phyloP scores from a whole-genome alignment of 2,797 vertebrate species.

The Acipenser ruthenus region DNA sequence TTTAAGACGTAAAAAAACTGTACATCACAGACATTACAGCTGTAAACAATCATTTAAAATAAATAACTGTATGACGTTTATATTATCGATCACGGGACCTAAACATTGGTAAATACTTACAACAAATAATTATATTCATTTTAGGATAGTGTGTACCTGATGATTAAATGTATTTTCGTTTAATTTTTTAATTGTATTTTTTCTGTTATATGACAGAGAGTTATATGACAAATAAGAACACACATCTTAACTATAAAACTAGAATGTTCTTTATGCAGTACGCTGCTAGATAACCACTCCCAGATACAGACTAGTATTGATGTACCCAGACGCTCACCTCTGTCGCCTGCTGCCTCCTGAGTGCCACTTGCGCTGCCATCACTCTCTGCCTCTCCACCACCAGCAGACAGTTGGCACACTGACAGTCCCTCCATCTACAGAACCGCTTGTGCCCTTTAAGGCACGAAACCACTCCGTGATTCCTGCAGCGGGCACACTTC shows the following conservation, averaged over 20 bases:
- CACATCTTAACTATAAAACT: not conserved
- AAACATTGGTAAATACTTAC: no score
- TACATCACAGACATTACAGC: no score
- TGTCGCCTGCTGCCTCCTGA: constrained; percentile 90
- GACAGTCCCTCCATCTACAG: constrained; percentile 96
- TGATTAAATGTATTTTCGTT: no score
- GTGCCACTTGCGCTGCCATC: constrained; percentile 96
- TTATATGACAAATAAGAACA: no score
- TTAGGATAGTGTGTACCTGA: no score
- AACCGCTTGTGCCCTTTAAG: constrained; percentile 96
- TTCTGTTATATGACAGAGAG: no score
- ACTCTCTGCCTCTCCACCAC: constrained; percentile 96
- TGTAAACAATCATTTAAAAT: no score
- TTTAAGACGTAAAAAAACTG: no score
- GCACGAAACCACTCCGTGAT: constrained; percentile 94
- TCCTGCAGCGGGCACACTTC: constrained; percentile 92
- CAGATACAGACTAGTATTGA: not conserved
- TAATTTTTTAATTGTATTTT: no score
- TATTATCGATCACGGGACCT: no score
- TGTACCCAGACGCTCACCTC: constrained; percentile 62
- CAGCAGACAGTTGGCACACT: constrained; percentile 93
- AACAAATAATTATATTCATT: no score
- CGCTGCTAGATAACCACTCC: not conserved
- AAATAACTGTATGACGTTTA: no score
- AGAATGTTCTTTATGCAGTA: not conserved